phyloP scores from a whole-genome alignment of 2,797 vertebrate genomes.

The Sebastes nivosus region DNA sequence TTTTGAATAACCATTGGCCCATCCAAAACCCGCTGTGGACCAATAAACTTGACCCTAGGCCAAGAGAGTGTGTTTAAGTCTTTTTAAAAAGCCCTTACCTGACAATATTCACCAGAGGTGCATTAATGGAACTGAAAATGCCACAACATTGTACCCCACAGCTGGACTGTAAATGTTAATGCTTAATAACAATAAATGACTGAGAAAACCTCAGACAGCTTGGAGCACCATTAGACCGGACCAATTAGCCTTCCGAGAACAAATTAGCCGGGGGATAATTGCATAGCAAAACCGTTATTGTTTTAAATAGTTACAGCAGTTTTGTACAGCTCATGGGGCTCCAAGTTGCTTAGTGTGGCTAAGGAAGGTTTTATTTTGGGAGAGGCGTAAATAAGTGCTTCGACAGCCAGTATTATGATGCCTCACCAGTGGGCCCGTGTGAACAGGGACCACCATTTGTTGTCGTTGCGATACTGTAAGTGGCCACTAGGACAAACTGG shows the following conservation, averaged over 20 bases:
- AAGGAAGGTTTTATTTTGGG: not conserved
- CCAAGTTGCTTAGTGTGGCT: not conserved
- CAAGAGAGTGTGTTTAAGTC: constrained; percentile 9
- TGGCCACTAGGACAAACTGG: not conserved
- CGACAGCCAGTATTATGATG: not conserved
- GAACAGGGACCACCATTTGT: not conserved
- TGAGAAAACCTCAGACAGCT: constrained; percentile 24
- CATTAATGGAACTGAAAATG: constrained; percentile 37
- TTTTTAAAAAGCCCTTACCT: constrained; percentile 18
- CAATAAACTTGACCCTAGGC: constrained; percentile 12
- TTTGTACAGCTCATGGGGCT: not conserved
- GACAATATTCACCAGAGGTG: constrained; percentile 3
- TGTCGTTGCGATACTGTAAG: not conserved
- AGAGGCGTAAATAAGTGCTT: not conserved
- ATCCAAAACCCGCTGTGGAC: not conserved
- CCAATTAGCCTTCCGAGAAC: constrained; percentile 34
- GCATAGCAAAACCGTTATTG: not conserved
- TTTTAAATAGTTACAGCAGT: constrained; percentile 12
- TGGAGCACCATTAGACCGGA: not conserved
- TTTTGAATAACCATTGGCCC: constrained; percentile 4
- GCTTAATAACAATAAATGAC: constrained; percentile 35
- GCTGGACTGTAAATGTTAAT: constrained; percentile 44
- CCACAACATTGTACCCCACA: constrained; percentile 8
- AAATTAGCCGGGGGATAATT: constrained; percentile 22
- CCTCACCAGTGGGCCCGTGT: not conserved